Evolutionary conservation across 2,888 invertebrate genomes (phyloP).

Genomic region (Drosophila infuscata): DNA sequence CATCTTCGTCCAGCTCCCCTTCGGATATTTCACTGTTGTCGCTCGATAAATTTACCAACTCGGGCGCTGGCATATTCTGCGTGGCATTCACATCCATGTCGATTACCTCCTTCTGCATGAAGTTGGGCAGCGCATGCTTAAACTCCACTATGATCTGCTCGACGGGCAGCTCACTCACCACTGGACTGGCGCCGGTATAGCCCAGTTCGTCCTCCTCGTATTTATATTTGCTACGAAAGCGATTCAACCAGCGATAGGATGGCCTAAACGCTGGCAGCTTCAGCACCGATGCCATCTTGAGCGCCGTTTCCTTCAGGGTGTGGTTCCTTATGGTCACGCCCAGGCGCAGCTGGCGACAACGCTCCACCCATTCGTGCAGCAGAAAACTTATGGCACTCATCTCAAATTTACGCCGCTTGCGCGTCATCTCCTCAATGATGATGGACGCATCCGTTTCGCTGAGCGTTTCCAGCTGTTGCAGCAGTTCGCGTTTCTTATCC

Average conservation of each 20-base stretch:
- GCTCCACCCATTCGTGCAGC: slow-evolving; percentile 83
- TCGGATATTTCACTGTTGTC: slow-evolving; percentile 69
- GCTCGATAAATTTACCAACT: slow-evolving; percentile 58
- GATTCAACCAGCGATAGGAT: slow-evolving; percentile 82
- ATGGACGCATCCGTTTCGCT: slow-evolving; percentile 82
- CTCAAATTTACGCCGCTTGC: slow-evolving; percentile 83
- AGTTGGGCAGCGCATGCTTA: slow-evolving; percentile 81
- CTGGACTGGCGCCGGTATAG: slow-evolving; percentile 55
- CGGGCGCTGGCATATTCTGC: slow-evolving; percentile 12
- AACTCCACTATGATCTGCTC: slow-evolving; percentile 84
- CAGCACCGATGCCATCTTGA: slow-evolving; percentile 82
- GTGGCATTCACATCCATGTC: slow-evolving; percentile 60
- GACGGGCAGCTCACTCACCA: slow-evolving; percentile 72
- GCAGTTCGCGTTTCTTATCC: slow-evolving; percentile 80
- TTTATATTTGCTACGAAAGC: slow-evolving; percentile 82
- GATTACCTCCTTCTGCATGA: slow-evolving; percentile 83
- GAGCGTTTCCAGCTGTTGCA: slow-evolving; percentile 80
- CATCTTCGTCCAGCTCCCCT: slow-evolving; percentile 48
- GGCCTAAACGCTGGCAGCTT: slow-evolving; percentile 82
- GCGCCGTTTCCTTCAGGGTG: slow-evolving; percentile 79
- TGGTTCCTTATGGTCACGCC: slow-evolving; percentile 78
- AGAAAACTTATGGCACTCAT: slow-evolving; percentile 84
- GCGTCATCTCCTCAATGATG: slow-evolving; percentile 83
- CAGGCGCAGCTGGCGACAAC: slow-evolving; percentile 78
- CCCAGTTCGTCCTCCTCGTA: slow-evolving; percentile 80